Evolutionary conservation across 2,888 invertebrate species (phyloP).

Genomic region (Bellardia pandia): DNA sequence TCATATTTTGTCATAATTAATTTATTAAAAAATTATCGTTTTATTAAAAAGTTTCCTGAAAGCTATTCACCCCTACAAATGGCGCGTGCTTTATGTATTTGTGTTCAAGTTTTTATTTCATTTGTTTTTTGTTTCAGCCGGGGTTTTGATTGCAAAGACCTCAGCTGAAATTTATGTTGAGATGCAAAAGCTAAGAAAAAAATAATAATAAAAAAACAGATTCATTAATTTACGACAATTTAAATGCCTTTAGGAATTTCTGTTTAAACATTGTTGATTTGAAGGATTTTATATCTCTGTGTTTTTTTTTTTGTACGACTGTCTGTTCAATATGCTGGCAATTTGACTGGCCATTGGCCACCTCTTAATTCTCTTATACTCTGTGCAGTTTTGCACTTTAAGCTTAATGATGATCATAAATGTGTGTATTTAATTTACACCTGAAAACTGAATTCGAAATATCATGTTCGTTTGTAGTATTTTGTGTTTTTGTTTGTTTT

Average conservation of each 20-base stretch:
- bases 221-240: constrained; percentile 74
- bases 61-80: constrained; percentile 24
- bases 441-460: constrained; percentile 66
- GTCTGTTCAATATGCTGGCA: not conserved
- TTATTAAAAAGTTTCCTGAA: not conserved
- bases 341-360: constrained; percentile 52
- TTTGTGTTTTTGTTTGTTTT: constrained; percentile 20
- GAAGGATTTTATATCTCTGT: constrained; percentile 36
- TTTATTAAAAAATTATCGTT: constrained; percentile 32
- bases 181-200: constrained; percentile 45
- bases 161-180: constrained; percentile 55
- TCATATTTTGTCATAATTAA: constrained; percentile 56
- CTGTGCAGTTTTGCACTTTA: constrained; percentile 49
- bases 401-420: constrained; percentile 74
- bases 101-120: not conserved
- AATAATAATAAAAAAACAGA: constrained; percentile 39
- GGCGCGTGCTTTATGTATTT: constrained; percentile 65
- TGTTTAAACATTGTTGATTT: constrained; percentile 63
- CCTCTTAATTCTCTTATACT: constrained; percentile 56
- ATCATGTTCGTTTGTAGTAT: constrained; percentile 45
- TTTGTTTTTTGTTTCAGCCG: constrained; percentile 1
- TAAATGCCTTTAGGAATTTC: constrained; percentile 74
- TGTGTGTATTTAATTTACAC: constrained; percentile 75
- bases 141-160: constrained; percentile 23
- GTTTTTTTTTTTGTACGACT: constrained; percentile 20